phyloP scores from a whole-genome alignment of 30 jellyfish, hydroid and myxozoan species.

The Haliclystus octoradiatus region DNA sequence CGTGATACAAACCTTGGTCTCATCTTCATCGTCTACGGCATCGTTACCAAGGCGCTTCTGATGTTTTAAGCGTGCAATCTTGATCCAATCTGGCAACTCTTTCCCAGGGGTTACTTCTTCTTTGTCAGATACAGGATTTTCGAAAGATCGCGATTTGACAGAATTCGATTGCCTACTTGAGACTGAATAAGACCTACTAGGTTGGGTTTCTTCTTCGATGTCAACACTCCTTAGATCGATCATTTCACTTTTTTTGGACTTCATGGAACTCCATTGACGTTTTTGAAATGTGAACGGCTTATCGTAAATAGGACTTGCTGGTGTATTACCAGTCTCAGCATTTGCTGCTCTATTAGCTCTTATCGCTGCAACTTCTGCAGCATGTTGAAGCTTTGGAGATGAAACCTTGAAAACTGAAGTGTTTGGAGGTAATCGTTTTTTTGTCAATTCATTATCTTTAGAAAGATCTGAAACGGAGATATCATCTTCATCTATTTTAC shows the following conservation, averaged over 20 bases:
- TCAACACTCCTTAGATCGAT: neutral
- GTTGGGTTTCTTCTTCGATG: neutral
- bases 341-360: neutral
- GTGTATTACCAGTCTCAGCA: neutral
- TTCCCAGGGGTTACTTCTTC: neutral
- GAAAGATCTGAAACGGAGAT: neutral
- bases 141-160: neutral
- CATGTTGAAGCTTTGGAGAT: neutral
- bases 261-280: constrained; percentile 1
- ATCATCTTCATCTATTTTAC: neutral
- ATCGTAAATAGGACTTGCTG: neutral
- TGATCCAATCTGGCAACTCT: neutral
- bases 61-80: neutral
- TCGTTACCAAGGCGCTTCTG: neutral
- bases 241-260: neutral
- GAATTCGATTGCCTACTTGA: neutral
- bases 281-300: neutral
- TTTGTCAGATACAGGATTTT: neutral
- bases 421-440: neutral
- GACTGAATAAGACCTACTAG: neutral
- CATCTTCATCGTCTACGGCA: neutral
- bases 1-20: no score
- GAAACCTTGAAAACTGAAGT: neutral
- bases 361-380: neutral
- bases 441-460: neutral